Conservation (phyloP, 2,113 vertebrate species). For the Leucopsar rothschildi region DNA sequence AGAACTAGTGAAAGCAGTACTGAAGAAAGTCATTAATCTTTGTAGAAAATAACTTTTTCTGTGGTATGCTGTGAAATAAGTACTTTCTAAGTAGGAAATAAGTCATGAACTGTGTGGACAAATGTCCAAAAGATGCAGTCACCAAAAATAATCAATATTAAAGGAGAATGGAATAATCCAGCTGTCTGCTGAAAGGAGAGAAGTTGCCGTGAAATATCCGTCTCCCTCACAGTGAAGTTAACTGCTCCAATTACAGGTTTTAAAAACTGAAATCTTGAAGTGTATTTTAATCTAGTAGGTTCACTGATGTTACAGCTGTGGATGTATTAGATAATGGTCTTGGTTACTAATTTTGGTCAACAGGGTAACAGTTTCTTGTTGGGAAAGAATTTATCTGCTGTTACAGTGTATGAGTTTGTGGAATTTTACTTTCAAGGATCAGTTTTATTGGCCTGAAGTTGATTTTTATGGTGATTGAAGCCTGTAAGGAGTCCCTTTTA, state of each 20-base stretch:
- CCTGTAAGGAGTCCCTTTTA: not conserved
- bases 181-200: not conserved
- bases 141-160: not conserved
- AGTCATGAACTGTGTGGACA: not conserved
- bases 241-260: not conserved
- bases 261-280: not conserved
- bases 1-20: not conserved
- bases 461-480: not conserved
- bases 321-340: not conserved
- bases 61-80: not conserved
- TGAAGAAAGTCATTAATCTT: not conserved
- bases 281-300: not conserved
- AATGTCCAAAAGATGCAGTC: not conserved
- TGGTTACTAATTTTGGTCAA: not conserved
- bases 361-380: not conserved
- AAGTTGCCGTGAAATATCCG: not conserved
- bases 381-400: not conserved
- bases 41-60: not conserved
- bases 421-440: not conserved
- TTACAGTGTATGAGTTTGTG: not conserved
- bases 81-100: not conserved
- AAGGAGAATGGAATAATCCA: not conserved
- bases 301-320: not conserved
- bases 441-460: not conserved
- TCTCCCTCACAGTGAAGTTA: not conserved